These are phyloP conservation scores for Hirundichthys speculiger DNA, from an alignment of 2,113 vertebrate genomes.

Conservation along the genomic window DNA sequence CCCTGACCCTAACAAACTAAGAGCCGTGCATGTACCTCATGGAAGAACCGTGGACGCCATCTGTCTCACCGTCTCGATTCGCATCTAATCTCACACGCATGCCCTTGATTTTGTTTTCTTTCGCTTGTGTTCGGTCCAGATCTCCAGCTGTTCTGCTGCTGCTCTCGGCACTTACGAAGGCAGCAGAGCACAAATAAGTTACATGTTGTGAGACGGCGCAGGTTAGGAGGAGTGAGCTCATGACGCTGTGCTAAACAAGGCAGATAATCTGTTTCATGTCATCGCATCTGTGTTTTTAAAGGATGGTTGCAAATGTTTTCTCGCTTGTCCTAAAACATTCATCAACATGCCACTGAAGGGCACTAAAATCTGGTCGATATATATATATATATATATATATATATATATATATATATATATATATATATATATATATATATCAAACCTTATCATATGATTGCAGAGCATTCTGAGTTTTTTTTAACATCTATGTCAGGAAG, in stretches of 20 bases:
- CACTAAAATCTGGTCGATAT: background rate
- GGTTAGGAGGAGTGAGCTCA: background rate
- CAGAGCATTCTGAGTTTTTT: too few relatives aligned
- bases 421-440: too few relatives aligned
- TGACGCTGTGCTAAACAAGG: background rate
- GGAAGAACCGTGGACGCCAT: constrained; percentile 8
- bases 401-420: too few relatives aligned
- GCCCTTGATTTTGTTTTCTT: background rate
- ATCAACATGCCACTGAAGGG: background rate
- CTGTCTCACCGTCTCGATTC: constrained; percentile 8
- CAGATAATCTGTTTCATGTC: constrained; percentile 11
- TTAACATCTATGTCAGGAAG: too few relatives aligned
- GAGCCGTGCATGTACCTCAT: constrained; percentile 28
- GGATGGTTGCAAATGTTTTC: background rate
- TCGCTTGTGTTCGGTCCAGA: background rate
- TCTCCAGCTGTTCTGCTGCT: constrained; percentile 32
- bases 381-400: too few relatives aligned
- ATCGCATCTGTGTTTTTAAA: constrained; percentile 5
- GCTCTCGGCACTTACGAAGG: background rate
- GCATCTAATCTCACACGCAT: constrained; percentile 30
- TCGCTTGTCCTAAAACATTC: background rate
- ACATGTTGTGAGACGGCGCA: constrained; percentile 27
- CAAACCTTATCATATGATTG: too few relatives aligned
- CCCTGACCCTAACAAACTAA: constrained; percentile 1
- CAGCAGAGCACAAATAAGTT: constrained; percentile 16